phyloP scores from a whole-genome alignment of 2,797 vertebrate genomes.

The Petrocephalus schoutedeni region DNA sequence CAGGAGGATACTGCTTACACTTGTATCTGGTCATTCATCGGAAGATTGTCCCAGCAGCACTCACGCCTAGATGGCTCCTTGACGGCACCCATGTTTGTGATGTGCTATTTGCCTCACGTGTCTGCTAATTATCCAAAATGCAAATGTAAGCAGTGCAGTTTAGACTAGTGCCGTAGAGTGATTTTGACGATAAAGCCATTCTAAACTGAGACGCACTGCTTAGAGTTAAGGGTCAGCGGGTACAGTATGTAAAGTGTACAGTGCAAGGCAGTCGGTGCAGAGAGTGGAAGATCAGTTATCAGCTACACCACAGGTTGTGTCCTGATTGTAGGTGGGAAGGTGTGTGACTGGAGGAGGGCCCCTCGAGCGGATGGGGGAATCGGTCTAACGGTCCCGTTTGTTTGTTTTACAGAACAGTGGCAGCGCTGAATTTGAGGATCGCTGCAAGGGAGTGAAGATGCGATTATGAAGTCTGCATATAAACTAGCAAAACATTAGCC shows the following conservation, averaged over 20 bases:
- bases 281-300: background rate
- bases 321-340: background rate
- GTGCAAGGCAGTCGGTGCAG: background rate
- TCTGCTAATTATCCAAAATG: background rate
- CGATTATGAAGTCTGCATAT: slow-evolving; percentile 28
- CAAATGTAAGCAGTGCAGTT: background rate
- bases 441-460: background rate
- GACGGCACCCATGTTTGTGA: background rate
- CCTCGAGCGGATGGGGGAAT: background rate
- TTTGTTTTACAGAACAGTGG: slow-evolving; percentile 61
- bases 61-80: background rate
- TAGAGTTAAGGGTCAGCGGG: background rate
- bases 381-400: background rate
- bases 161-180: background rate
- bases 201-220: background rate
- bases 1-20: background rate
- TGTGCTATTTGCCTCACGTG: background rate
- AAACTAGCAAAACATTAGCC: background rate
- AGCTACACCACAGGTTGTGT: background rate
- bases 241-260: background rate
- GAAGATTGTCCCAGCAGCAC: background rate
- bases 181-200: background rate
- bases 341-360: background rate
- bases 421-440: slow-evolving; percentile 35
- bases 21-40: background rate